Percentiles rank a stretch among this genome's conserved stretches.
These are phyloP conservation scores for Pithys albifrons DNA, from an alignment of 2,113 vertebrate species.

Conservation along the genomic window DNA sequence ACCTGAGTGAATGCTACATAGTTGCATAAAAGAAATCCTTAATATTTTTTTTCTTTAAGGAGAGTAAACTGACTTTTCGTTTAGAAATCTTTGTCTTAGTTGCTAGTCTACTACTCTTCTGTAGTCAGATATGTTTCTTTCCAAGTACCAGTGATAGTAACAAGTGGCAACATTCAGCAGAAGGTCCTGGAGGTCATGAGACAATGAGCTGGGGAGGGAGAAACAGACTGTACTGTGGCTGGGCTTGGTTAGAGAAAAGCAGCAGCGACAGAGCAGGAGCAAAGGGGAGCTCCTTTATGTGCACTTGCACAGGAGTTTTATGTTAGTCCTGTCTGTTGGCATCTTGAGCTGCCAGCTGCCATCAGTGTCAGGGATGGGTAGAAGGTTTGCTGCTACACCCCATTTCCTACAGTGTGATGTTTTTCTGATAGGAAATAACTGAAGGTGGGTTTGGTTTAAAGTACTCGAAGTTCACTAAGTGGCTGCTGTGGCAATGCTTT, in stretches of 20 bases:
- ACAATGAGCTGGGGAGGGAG: not conserved
- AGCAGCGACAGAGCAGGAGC: accelerated
- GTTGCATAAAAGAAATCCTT: not conserved
- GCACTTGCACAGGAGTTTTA: not conserved
- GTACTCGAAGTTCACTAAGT: not conserved
- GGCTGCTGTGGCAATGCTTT: not conserved
- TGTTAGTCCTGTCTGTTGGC: not conserved
- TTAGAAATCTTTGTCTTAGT: not conserved
- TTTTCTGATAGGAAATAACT: not conserved
- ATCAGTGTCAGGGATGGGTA: not conserved
- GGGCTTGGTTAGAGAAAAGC: not conserved
- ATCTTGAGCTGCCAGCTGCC: not conserved
- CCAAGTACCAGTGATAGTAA: not conserved
- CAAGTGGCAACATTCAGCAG: not conserved
- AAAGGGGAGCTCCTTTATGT: accelerated
- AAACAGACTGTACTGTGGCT: not conserved
- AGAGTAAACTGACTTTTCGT: not conserved
- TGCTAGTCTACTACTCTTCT: not conserved
- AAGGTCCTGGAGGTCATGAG: not conserved
- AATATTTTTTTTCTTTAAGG: not conserved
- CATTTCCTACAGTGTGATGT: not conserved
- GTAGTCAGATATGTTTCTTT: not conserved
- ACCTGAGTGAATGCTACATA: not conserved
- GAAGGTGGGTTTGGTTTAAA: not conserved
- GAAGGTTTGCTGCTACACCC: not conserved